A percentile compares a stretch with the other conserved stretches of the same genome.
These are phyloP conservation scores for Alauda arvensis DNA, from an alignment of 2,797 vertebrate species.

Conservation along the genomic window DNA sequence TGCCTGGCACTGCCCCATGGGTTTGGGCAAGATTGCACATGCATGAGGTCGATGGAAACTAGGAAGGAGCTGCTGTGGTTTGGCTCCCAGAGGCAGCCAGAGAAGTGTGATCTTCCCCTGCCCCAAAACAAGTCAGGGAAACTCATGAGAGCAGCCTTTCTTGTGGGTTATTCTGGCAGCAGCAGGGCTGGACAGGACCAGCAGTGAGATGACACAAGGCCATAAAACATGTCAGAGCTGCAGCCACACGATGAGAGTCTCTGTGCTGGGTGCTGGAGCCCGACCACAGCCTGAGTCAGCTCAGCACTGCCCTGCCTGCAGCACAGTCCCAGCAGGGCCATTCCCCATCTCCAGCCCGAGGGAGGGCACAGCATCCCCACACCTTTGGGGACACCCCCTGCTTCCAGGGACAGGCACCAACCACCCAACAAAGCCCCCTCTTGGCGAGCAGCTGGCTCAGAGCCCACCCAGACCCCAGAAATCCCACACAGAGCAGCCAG, in stretches of 20 bases:
- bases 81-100: not conserved
- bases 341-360: not conserved
- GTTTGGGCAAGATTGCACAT: not conserved
- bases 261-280: not conserved
- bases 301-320: not conserved
- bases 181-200: not conserved
- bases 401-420: not conserved
- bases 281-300: constrained; percentile 30
- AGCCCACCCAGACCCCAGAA: not conserved
- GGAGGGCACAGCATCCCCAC: not conserved
- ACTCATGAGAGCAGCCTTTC: constrained; percentile 19
- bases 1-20: not conserved
- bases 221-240: constrained; percentile 40
- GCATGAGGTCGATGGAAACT: constrained; percentile 6
- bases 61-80: constrained; percentile 29
- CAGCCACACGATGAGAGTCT: not conserved
- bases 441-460: not conserved
- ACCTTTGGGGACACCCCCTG: not conserved
- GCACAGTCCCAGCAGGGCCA: not conserved
- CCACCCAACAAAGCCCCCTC: not conserved
- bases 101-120: constrained; percentile 18
- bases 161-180: constrained; percentile 44
- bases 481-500: not conserved
- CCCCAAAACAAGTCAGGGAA: constrained; percentile 1
- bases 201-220: not conserved